Evolutionary conservation across 2,888 invertebrate genomes (phyloP).

Genomic region (Lasioglossum leucozonium): DNA sequence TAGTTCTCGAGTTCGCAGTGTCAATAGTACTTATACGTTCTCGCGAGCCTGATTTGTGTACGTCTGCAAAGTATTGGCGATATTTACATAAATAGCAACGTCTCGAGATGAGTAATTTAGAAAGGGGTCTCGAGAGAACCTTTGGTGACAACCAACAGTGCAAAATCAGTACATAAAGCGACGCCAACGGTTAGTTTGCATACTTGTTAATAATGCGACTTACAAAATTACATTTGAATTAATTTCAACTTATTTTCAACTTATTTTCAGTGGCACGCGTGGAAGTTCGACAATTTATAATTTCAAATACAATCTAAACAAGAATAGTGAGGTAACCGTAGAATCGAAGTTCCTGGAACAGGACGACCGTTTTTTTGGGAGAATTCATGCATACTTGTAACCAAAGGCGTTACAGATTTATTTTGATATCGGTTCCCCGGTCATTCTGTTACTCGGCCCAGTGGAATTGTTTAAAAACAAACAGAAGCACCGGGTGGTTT

Average conservation of each 20-base stretch:
- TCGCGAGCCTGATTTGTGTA: too few relatives aligned
- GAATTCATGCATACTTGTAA: not conserved
- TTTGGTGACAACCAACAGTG: not conserved
- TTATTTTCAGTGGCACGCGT: not conserved
- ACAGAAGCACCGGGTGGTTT: not conserved
- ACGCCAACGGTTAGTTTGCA: not conserved
- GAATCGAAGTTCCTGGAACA: too few relatives aligned
- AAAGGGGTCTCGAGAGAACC: not conserved
- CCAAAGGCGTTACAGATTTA: not conserved
- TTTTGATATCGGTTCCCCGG: not conserved
- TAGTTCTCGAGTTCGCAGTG: not conserved
- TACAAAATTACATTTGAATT: too few relatives aligned
- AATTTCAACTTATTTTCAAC: not conserved
- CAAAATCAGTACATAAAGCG: not conserved
- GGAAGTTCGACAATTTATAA: not conserved
- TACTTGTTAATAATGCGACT: not conserved
- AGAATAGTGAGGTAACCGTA: not conserved
- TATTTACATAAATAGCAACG: not conserved
- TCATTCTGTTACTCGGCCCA: not conserved
- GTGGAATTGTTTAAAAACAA: not conserved
- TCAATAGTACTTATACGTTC: not conserved
- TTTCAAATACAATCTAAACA: not conserved
- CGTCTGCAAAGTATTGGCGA: not conserved
- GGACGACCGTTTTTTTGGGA: not conserved
- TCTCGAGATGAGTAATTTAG: not conserved